Evolutionary conservation across 2,888 invertebrate genomes (phyloP), one percentile per base, ranked within the genome.

Genomic region (Pachymerium ferrugineum): DNA sequence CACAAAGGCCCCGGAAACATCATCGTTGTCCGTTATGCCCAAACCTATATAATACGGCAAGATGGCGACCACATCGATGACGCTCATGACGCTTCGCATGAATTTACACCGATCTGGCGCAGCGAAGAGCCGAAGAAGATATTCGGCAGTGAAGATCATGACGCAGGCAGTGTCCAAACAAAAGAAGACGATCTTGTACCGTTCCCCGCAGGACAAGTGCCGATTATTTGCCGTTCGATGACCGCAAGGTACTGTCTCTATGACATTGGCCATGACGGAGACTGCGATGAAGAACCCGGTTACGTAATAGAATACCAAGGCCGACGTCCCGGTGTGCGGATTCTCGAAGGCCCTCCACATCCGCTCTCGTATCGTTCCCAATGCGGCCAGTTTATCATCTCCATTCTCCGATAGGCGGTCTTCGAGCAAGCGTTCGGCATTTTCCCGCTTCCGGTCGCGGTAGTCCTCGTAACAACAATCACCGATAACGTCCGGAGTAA

Each of bases 291-390:
- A 99, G 86, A 98, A 99, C 73, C 99, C 99, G 69, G 99, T 99
- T 76, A 99, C 99, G 85, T 99, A 99, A 85, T 99, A 99, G 85
- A 99, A 99, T 76, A 99, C 98, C 79, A 99, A 87, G n/a, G 99
- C 99, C 5, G 97, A 93, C 47, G 98, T 99, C 75, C 97, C 96
- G 75, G 96, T 96, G 85, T 99, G 98, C 31, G 99, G 97, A 86
- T 99, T 99, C 85, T 99, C 98, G 83, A 99, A 99, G 70, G 99
- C 98, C 80, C 97, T 87, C 99, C 99, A 99, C 97, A 99, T 97
- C 84, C 93, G 93, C 83, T 97, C 92, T 78, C 94, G 87, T 80
- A 93, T 88, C 82, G 94, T 92, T 76, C 92, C 93, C 25, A 78
- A 78, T 14, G 79, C 79, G 6, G 82, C 81, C 78, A 94, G 87